Percentiles rank a stretch among this genome's conserved stretches.
phyloP scores from a whole-genome alignment of 2,113 vertebrate genomes.

The Syngnathus floridae region DNA sequence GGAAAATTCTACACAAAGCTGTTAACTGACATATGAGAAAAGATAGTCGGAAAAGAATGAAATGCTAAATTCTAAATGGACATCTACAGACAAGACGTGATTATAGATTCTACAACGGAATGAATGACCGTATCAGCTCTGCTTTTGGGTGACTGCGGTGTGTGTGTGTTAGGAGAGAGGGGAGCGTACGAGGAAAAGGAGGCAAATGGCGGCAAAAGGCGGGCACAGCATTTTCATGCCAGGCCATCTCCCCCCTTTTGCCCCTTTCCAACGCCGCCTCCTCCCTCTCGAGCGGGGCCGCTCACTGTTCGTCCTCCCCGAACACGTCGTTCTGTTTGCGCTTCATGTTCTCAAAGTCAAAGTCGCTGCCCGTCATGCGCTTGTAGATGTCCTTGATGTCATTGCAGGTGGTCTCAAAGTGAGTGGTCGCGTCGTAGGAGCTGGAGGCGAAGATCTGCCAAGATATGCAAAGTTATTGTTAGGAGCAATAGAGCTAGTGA shows the following conservation, averaged over 20 bases:
- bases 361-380: slow-evolving; percentile 84
- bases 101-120: slow-evolving; percentile 60
- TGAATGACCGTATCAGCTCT: slow-evolving; percentile 63
- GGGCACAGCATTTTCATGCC: slow-evolving; percentile 15
- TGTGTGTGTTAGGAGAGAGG: slow-evolving; percentile 37
- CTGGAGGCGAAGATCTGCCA: slow-evolving; percentile 81
- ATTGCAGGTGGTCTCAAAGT: slow-evolving; percentile 89
- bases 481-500: neutral
- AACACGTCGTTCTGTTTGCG: slow-evolving; percentile 92
- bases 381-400: slow-evolving; percentile 96
- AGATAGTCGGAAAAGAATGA: slow-evolving; percentile 43
- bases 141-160: slow-evolving; percentile 65
- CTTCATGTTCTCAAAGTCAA: slow-evolving; percentile 94
- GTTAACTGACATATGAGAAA: slow-evolving; percentile 40
- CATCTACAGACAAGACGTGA: slow-evolving; percentile 54
- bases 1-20: slow-evolving; percentile 13
- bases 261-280: slow-evolving; percentile 13
- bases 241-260: slow-evolving; percentile 3
- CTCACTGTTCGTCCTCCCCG: slow-evolving; percentile 89
- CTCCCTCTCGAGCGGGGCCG: slow-evolving; percentile 36
- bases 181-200: slow-evolving; percentile 33
- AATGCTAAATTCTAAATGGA: slow-evolving; percentile 56
- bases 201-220: slow-evolving; percentile 35
- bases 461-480: neutral
- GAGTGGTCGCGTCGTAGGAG: slow-evolving; percentile 87